Evolutionary conservation across 2,113 vertebrate genomes (phyloP).

Genomic region (Tiliqua scincoides): DNA sequence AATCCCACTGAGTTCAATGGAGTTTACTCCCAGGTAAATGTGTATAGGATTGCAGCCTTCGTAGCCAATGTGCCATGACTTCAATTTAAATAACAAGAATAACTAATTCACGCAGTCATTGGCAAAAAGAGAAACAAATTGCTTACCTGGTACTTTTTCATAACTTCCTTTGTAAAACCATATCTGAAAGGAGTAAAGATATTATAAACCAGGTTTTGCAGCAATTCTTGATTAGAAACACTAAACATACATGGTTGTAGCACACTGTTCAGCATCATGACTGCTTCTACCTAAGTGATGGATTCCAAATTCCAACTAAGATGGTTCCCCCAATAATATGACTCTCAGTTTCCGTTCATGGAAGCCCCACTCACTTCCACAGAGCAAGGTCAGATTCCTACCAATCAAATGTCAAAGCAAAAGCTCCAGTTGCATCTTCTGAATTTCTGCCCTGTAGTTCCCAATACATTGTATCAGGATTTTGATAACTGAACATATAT

Average conservation of each 20-base stretch:
- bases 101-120: background rate
- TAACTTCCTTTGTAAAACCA: slow-evolving; percentile 94
- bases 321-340: background rate
- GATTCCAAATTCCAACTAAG: background rate
- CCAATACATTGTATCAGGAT: background rate
- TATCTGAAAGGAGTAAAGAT: slow-evolving; percentile 82
- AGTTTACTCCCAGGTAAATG: too few species aligned
- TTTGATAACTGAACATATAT: background rate
- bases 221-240: too few species aligned
- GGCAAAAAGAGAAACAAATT: background rate
- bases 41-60: background rate
- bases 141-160: slow-evolving; percentile 92
- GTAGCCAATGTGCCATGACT: background rate
- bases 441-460: background rate
- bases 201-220: slow-evolving; percentile 17
- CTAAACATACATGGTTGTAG: too few species aligned
- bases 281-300: background rate
- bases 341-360: slow-evolving; percentile 22
- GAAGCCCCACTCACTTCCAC: background rate
- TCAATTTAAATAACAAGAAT: background rate
- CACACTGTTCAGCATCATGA: background rate
- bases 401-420: background rate
- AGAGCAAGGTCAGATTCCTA: background rate
- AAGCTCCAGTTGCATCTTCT: background rate
- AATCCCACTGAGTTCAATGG: too few species aligned